A percentile compares a stretch with the other conserved stretches of the same genome.
phyloP scores from a whole-genome alignment of 2,888 invertebrate species.

The Eurytoma californica region DNA sequence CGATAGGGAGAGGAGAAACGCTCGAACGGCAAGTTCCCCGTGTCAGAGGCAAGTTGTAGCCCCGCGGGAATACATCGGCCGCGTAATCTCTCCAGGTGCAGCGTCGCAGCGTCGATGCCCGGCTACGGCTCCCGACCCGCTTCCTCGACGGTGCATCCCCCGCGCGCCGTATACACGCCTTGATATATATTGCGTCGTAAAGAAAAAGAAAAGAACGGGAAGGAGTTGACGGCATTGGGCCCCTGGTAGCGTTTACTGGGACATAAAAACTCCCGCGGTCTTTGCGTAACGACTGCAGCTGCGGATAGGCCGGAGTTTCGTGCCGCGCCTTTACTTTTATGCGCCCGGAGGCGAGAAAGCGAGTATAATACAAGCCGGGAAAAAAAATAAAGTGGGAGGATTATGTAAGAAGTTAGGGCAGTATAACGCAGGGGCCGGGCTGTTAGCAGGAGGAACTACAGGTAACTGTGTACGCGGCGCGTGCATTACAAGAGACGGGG shows the following conservation, averaged over 20 bases:
- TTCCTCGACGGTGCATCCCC: too few relatives aligned
- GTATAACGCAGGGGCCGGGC: neutral
- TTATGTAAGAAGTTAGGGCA: neutral
- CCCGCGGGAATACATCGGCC: conserved; percentile 41
- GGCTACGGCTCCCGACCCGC: neutral
- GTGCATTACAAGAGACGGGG: neutral
- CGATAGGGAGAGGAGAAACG: neutral
- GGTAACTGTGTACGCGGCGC: neutral
- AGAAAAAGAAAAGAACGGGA: neutral
- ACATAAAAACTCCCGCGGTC: conserved; percentile 29
- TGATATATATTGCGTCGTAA: conserved; percentile 12
- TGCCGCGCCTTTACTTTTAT: neutral
- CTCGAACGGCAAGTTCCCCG: conserved; percentile 29
- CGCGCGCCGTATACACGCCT: neutral
- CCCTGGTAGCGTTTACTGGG: conserved; percentile 31
- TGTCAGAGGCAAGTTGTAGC: conserved; percentile 39
- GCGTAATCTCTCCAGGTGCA: conserved; percentile 38
- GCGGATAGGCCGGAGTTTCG: neutral
- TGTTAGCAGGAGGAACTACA: neutral
- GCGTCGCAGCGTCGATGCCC: neutral
- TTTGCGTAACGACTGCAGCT: conserved; percentile 12
- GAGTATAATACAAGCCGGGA: too few relatives aligned
- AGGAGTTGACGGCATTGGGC: conserved; percentile 2
- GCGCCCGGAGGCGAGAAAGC: too few relatives aligned
- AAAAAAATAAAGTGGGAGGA: neutral